Conservation (phyloP, 2,797 vertebrate genomes). For the Simalia tracyae region DNA sequence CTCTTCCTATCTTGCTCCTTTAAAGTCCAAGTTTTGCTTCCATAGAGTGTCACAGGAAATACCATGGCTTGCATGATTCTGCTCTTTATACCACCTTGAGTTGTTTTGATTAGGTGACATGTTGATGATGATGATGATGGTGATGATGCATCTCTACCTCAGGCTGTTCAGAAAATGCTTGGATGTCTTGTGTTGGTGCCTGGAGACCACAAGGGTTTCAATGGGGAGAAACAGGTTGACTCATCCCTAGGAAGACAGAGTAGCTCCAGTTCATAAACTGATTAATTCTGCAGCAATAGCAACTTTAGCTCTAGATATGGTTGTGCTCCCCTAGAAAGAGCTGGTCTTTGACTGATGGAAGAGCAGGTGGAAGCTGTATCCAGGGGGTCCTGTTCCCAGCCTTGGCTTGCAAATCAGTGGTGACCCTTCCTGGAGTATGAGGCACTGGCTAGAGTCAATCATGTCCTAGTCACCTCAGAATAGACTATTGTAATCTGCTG, state of each 20-base stretch:
- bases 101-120: too few relatives aligned
- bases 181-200: too few relatives aligned
- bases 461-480: neutral
- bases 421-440: neutral
- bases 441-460: neutral
- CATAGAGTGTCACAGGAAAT: too few relatives aligned
- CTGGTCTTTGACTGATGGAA: neutral
- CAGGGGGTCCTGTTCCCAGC: neutral
- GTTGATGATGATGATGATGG: too few relatives aligned
- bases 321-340: neutral
- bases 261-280: neutral
- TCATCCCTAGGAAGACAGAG: neutral
- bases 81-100: too few relatives aligned
- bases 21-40: too few relatives aligned
- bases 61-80: too few relatives aligned
- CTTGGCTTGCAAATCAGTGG: neutral
- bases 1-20: too few relatives aligned
- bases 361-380: neutral
- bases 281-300: neutral
- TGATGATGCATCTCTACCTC: too few relatives aligned
- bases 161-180: too few relatives aligned
- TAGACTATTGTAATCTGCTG: neutral
- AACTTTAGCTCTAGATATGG: neutral
- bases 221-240: neutral
- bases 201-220: neutral